These are phyloP conservation scores for Chaenodraco wilsoni DNA, from an alignment of 2,797 vertebrate species.

Conservation along the genomic window DNA sequence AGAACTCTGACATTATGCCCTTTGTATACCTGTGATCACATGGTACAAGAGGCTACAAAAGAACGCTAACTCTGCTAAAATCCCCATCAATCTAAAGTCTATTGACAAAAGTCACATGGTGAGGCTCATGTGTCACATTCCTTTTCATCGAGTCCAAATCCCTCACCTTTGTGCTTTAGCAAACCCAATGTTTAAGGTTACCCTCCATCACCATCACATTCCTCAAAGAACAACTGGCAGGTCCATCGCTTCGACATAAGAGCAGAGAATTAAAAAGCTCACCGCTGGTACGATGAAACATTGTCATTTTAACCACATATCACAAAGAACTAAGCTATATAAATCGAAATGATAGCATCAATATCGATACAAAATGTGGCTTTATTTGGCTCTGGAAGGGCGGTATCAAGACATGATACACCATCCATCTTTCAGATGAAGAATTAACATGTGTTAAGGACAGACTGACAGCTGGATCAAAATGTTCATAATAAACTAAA, in stretches of 20 bases:
- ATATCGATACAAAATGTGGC: slow-evolving; percentile 22
- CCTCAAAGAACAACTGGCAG: slow-evolving; percentile 28
- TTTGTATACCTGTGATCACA: slow-evolving; percentile 18
- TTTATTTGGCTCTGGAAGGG: slow-evolving; percentile 40
- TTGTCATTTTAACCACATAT: not conserved
- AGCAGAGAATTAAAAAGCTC: slow-evolving; percentile 24
- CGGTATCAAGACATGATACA: slow-evolving; percentile 51
- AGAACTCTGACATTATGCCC: slow-evolving; percentile 4
- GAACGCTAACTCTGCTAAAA: slow-evolving; percentile 37
- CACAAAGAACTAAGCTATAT: not conserved
- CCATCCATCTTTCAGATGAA: slow-evolving; percentile 54
- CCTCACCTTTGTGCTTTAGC: slow-evolving; percentile 61
- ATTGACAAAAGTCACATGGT: slow-evolving; percentile 72
- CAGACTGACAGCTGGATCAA: slow-evolving; percentile 3
- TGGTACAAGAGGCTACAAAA: slow-evolving; percentile 11
- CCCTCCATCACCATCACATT: slow-evolving; percentile 48
- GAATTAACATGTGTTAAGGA: slow-evolving; percentile 14
- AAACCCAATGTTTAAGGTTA: slow-evolving; percentile 60
- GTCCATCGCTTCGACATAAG: slow-evolving; percentile 10
- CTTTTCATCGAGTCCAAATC: slow-evolving; percentile 72
- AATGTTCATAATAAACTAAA: not conserved
- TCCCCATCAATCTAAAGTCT: slow-evolving; percentile 69
- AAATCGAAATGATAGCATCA: not conserved
- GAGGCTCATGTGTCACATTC: slow-evolving; percentile 71
- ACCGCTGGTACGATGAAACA: slow-evolving; percentile 7